These are phyloP conservation scores for Bombylius major DNA, from an alignment of 2,888 invertebrate genomes.

Conservation along the genomic window DNA sequence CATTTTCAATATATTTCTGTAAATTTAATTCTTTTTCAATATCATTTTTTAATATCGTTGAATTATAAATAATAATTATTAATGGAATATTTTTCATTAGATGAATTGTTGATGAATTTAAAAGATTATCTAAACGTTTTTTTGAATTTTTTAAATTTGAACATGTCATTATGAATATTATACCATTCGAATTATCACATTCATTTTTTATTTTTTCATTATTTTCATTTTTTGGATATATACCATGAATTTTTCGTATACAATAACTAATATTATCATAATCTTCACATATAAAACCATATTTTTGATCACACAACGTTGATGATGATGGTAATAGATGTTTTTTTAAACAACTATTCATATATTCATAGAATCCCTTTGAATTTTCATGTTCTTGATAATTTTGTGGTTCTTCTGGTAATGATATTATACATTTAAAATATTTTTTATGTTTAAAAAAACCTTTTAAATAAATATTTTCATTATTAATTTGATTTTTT, in stretches of 20 bases:
- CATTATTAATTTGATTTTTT: neutral
- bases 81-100: conserved; percentile 21
- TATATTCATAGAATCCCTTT: conserved; percentile 23
- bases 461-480: conserved; percentile 7
- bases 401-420: conserved; percentile 17
- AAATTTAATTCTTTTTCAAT: conserved; percentile 16
- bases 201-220: conserved; percentile 16
- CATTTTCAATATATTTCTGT: conserved; percentile 30
- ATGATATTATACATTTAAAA: conserved; percentile 26
- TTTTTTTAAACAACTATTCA: conserved; percentile 23
- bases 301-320: neutral
- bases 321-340: neutral
- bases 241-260: conserved; percentile 27
- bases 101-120: conserved; percentile 17
- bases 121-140: conserved; percentile 23
- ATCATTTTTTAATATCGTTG: conserved; percentile 3
- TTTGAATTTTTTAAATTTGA: conserved; percentile 16
- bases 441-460: conserved; percentile 22
- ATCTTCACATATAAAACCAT: conserved; percentile 21
- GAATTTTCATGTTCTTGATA: conserved; percentile 18
- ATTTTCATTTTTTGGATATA: conserved; percentile 24
- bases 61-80: conserved; percentile 24
- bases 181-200: conserved; percentile 24
- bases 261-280: conserved; percentile 26
- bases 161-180: conserved; percentile 24